phyloP scores from a whole-genome alignment of 2,888 invertebrate species.

The Keiferia lycopersicella region DNA sequence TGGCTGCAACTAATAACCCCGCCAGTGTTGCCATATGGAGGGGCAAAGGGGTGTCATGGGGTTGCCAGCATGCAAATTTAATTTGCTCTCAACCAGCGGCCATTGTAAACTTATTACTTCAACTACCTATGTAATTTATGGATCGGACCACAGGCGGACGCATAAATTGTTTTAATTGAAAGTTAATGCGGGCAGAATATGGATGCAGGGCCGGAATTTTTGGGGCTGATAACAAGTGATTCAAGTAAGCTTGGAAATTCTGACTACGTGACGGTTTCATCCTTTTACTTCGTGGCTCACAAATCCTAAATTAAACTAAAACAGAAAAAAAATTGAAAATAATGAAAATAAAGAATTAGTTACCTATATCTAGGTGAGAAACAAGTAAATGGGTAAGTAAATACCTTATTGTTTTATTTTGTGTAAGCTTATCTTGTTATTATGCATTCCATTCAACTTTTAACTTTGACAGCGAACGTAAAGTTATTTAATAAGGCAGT shows the following conservation, averaged over 20 bases:
- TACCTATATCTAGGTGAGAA: too few species aligned
- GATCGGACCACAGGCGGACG: slow-evolving; percentile 49
- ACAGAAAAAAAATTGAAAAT: too few species aligned
- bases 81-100: slow-evolving; percentile 63
- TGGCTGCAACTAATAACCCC: slow-evolving; percentile 50
- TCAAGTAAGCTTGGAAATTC: not conserved
- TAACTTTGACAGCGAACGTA: not conserved
- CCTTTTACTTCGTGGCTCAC: not conserved
- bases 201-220: slow-evolving; percentile 8
- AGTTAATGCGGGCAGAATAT: slow-evolving; percentile 66
- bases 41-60: slow-evolving; percentile 49
- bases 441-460: not conserved
- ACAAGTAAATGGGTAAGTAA: too few species aligned
- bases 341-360: too few species aligned
- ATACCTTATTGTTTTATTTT: too few species aligned
- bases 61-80: slow-evolving; percentile 77
- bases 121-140: slow-evolving; percentile 74
- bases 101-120: slow-evolving; percentile 76
- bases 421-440: not conserved
- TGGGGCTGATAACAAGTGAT: slow-evolving; percentile 1
- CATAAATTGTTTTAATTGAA: slow-evolving; percentile 76
- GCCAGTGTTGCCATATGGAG: slow-evolving; percentile 39
- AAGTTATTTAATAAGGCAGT: not conserved
- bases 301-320: too few species aligned
- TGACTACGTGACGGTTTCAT: not conserved